These are phyloP conservation scores for Pseudonaja textilis DNA, from an alignment of 2,113 vertebrate genomes.

Conservation along the genomic window DNA sequence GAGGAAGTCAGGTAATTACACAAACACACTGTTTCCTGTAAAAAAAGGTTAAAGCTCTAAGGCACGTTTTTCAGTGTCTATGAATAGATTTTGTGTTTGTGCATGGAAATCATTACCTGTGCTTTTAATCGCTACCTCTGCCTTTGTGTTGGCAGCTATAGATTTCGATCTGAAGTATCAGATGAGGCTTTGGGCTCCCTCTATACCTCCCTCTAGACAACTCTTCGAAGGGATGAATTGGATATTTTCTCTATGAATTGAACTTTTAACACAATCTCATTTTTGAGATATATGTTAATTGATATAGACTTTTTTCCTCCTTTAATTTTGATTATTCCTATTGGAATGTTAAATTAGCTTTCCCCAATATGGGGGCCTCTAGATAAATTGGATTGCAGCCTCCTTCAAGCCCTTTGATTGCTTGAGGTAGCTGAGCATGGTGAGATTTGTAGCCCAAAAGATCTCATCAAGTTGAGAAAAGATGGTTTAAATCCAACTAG, in stretches of 20 bases:
- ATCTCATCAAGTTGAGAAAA: not conserved
- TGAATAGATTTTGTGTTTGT: not conserved
- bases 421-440: not conserved
- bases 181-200: not conserved
- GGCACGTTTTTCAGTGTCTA: not conserved
- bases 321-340: not conserved
- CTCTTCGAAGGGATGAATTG: not conserved
- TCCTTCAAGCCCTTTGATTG: not conserved
- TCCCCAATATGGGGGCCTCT: not conserved
- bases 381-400: not conserved
- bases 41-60: not conserved
- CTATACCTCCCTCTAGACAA: not conserved
- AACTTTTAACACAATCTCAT: not conserved
- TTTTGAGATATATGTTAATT: not conserved
- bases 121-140: not conserved
- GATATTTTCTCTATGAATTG: not conserved
- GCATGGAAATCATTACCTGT: not conserved
- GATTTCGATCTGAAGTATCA: not conserved
- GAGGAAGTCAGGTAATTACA: not conserved
- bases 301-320: not conserved
- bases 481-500: not conserved
- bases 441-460: not conserved
- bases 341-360: not conserved
- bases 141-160: not conserved
- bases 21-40: not conserved